phyloP scores from a whole-genome alignment of 2,113 vertebrate species.

The Salminus brasiliensis region DNA sequence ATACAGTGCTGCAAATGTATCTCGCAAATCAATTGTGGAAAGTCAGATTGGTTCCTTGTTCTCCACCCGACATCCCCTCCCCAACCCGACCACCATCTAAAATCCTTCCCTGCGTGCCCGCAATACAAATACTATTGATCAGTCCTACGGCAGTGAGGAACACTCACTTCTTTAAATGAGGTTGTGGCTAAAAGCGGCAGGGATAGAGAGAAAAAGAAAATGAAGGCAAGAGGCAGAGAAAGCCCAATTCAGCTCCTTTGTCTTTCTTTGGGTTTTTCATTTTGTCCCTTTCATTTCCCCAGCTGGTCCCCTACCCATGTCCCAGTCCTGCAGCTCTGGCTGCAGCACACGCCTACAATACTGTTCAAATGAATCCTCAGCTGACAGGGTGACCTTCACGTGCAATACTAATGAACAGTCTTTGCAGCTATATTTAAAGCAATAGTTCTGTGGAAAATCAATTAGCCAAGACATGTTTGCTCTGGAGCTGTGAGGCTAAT shows the following conservation, averaged over 20 bases:
- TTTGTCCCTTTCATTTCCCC: slow-evolving; percentile 17
- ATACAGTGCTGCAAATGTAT: slow-evolving; percentile 66
- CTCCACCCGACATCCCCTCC: slow-evolving; percentile 3
- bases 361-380: slow-evolving; percentile 1
- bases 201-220: slow-evolving; percentile 5
- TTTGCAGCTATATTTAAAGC: neutral
- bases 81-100: slow-evolving; percentile 11
- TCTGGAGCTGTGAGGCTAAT: no score
- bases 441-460: neutral
- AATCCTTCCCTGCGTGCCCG: slow-evolving; percentile 29
- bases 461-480: neutral
- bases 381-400: slow-evolving; percentile 30
- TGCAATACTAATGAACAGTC: neutral
- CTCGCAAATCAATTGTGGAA: slow-evolving; percentile 66
- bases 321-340: neutral
- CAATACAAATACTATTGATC: slow-evolving; percentile 48
- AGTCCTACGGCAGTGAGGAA: slow-evolving; percentile 52
- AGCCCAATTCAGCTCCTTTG: neutral
- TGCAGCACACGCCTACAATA: neutral
- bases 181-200: slow-evolving; percentile 23
- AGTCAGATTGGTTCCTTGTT: slow-evolving; percentile 28
- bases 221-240: neutral
- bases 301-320: slow-evolving; percentile 26
- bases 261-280: slow-evolving; percentile 20
- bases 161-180: slow-evolving; percentile 57